phyloP scores from a whole-genome alignment of 2,797 vertebrate genomes.

The Dicrostonyx torquatus region DNA sequence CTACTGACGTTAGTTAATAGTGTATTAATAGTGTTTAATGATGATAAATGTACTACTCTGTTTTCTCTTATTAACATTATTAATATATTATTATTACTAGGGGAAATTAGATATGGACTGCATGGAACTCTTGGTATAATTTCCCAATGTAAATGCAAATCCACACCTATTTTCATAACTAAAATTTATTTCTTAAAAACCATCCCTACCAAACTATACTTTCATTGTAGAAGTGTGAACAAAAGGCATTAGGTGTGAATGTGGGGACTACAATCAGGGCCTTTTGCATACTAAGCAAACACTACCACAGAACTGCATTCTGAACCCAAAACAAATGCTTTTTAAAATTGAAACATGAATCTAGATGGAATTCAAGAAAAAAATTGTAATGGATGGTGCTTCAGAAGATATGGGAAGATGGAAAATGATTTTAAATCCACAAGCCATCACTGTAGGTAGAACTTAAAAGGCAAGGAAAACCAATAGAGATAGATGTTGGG shows the following conservation, averaged over 20 bases:
- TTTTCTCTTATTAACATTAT: neutral
- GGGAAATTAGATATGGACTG: neutral
- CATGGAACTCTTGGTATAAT: neutral
- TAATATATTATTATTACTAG: neutral
- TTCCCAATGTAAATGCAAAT: neutral
- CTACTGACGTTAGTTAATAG: neutral
- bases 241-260: neutral
- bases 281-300: neutral
- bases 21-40: neutral
- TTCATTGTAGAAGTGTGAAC: neutral
- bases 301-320: neutral
- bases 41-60: neutral
- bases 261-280: neutral
- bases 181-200: neutral
- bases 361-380: neutral
- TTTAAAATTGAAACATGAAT: neutral
- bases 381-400: neutral
- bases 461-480: neutral
- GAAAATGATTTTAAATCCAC: neutral
- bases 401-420: conserved; percentile 30
- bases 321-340: neutral
- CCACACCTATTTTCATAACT: neutral
- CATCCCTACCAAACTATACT: neutral
- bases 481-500: neutral
- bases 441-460: neutral